Percentiles rank a stretch among this genome's conserved stretches.
Evolutionary conservation across 2,113 vertebrate species (phyloP).

Genomic region (Phylloscopus trochiloides): DNA sequence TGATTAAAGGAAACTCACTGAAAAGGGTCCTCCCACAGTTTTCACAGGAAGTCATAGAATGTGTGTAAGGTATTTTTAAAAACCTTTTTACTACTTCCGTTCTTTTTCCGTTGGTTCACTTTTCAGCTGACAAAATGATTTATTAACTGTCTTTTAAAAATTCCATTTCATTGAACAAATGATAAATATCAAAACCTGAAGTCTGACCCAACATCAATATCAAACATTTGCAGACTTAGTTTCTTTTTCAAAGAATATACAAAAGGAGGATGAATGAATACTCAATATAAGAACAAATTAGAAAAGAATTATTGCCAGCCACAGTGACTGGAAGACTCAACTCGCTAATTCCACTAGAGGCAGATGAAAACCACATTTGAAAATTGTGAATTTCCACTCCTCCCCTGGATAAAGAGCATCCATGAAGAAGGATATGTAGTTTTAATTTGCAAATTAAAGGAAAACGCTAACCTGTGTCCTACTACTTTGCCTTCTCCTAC

Average conservation of each 20-base stretch:
- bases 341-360: not conserved
- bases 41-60: slow-evolving; percentile 54
- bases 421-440: not conserved
- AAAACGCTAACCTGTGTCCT: not conserved
- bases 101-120: slow-evolving; percentile 45
- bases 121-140: slow-evolving; percentile 72
- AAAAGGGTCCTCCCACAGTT: slow-evolving; percentile 7
- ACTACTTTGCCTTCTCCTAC: not conserved
- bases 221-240: slow-evolving; percentile 45
- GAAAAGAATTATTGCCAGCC: not conserved
- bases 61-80: slow-evolving; percentile 37
- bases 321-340: not conserved
- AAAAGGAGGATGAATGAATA: slow-evolving; percentile 10
- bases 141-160: slow-evolving; percentile 76
- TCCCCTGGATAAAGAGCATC: not conserved
- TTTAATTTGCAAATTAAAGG: not conserved
- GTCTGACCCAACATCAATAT: slow-evolving; percentile 67
- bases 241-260: slow-evolving; percentile 64
- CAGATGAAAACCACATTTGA: not conserved
- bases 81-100: slow-evolving; percentile 41
- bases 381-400: not conserved
- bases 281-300: not conserved
- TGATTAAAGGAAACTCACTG: not conserved
- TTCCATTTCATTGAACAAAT: slow-evolving; percentile 73
- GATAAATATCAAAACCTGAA: slow-evolving; percentile 72